A percentile compares a stretch with the other conserved stretches of the same genome.
Evolutionary conservation across 1,140 invertebrate genomes (phyloP).

Genomic region (Coelopa frigida): DNA sequence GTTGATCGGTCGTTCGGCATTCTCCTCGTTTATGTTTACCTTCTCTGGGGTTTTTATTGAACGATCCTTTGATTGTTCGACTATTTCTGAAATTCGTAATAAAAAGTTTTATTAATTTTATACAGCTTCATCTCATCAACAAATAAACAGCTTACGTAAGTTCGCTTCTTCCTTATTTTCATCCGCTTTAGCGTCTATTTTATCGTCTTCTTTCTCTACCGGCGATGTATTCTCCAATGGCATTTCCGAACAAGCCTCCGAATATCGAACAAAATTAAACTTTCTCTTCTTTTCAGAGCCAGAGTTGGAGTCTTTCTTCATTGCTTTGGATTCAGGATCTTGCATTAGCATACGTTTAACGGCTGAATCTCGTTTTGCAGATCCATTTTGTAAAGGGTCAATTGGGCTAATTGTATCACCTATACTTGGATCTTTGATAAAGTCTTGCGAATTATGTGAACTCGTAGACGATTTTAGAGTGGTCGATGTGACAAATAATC

Average conservation of each 20-base stretch:
- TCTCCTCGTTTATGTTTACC: constrained; percentile 16
- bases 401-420: constrained; percentile 19
- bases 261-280: constrained; percentile 27
- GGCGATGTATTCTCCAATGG: not conserved
- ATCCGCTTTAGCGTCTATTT: not conserved
- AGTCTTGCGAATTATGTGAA: not conserved
- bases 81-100: not conserved
- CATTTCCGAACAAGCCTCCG: constrained; percentile 4
- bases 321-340: not conserved
- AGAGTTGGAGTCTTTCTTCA: not conserved
- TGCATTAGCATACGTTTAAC: constrained; percentile 21
- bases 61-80: constrained; percentile 6
- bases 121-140: not conserved
- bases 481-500: constrained; percentile 26
- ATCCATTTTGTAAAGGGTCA: not conserved
- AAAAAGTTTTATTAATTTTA: too few relatives aligned
- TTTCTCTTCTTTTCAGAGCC: constrained; percentile 9
- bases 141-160: too few relatives aligned
- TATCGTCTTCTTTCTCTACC: not conserved
- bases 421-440: too few relatives aligned
- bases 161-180: too few relatives aligned
- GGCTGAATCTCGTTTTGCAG: not conserved
- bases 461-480: constrained; percentile 8
- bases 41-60: too few relatives aligned
- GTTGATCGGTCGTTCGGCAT: constrained; percentile 17